Base-by-base conservation (phyloP, 2,888 invertebrate species). In the Cacoxenus indagator region DNA sequence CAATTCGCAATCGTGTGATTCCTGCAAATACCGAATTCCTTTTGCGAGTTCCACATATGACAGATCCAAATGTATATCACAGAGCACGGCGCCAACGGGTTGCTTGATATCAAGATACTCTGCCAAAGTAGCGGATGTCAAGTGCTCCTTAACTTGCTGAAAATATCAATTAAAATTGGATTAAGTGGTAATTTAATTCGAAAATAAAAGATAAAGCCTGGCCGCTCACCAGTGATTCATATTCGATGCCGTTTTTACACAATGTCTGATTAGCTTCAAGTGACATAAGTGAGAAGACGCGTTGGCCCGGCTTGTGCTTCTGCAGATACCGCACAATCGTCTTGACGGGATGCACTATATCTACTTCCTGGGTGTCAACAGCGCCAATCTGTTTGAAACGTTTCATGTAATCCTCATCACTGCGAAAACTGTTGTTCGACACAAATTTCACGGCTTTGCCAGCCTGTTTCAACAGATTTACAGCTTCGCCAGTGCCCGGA, bases 311-410 rank as follows among this genome's bases (percentile, higher is more conserved):
- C 24, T 88, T 84, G 2, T 87, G 80, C 54, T 85, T 86, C 66
- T 89, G 88, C 55, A 91, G 80, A 74, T 90, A 89, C 71, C 87
- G 85, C 3, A 86, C 79, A 45, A 90, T 87, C 1, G 88, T 87
- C 57, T 87, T 82, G 0, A 87, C 85, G 0, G 90, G 89, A 73
- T 87, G 88, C 1, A 89, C 83, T 17, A 90, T 73, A 70, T 90
- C 88, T 2, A 73, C 79, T 26, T 76, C 73, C 1, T 75, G 72
- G 4, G 78, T 67, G 59, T 74, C 70, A 31, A 22, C 2, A 0
- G 82, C 78, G 0, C 86, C 87, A 22, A 83, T 77, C 19, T 67
- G 64, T 4, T 48, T 45, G 37, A 88, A 77, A 55, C 81, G 85
- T 4, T 83, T 71, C 64, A 82, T 74, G 70, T 88, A 88, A 4